Evolutionary conservation across 2,797 vertebrate species (phyloP).

Genomic region (Bovichtus diacanthus): DNA sequence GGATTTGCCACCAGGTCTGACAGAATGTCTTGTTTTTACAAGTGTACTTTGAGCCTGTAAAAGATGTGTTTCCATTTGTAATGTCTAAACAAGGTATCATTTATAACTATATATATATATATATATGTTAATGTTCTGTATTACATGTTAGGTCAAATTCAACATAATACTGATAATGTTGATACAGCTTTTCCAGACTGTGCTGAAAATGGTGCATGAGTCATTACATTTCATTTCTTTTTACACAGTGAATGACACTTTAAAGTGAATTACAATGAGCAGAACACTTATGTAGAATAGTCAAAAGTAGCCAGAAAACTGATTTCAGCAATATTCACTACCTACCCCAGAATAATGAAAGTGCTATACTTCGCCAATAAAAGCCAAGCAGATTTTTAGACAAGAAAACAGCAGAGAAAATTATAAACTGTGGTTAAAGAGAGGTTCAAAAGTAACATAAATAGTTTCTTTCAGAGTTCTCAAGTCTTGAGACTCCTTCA

Average conservation of each 20-base stretch:
- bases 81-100: background rate
- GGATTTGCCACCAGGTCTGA: background rate
- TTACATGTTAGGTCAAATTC: background rate
- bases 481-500: background rate
- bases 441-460: background rate
- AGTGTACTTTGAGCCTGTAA: background rate
- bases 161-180: background rate
- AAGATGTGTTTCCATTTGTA: background rate
- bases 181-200: background rate
- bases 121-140: background rate
- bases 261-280: background rate
- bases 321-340: background rate
- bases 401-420: background rate
- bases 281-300: background rate
- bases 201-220: background rate
- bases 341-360: background rate
- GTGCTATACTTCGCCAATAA: background rate
- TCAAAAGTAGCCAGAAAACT: background rate
- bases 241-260: background rate
- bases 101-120: background rate
- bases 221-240: background rate
- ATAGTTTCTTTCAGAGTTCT: constrained; percentile 7
- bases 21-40: constrained; percentile 4
- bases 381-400: background rate
- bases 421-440: background rate